Evolutionary conservation across 1,140 invertebrate species (phyloP).

Genomic region (Leptoteleia sp.): DNA sequence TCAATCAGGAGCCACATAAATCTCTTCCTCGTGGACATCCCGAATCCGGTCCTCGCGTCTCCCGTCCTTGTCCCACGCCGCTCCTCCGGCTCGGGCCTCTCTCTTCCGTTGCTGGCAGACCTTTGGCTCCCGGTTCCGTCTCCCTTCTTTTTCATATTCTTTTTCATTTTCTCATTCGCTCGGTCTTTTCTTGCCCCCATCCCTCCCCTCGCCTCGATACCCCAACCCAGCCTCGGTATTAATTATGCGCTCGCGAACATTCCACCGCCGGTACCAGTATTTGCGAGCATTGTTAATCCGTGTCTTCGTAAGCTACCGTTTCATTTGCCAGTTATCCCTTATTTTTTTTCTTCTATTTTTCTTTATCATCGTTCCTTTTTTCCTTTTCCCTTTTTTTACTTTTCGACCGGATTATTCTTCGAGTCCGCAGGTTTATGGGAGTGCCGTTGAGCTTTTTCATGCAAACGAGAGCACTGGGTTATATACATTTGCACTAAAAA

Average conservation of each 20-base stretch:
- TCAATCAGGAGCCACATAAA: conserved; percentile 82
- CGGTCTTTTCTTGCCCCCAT: conserved; percentile 41
- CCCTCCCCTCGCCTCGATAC: conserved; percentile 47
- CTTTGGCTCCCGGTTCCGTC: conserved; percentile 69
- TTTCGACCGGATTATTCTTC: conserved; percentile 53
- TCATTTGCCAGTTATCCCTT: conserved; percentile 61
- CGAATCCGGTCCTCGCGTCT: conserved; percentile 69
- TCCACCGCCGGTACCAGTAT: conserved; percentile 79
- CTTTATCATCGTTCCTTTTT: too few species aligned
- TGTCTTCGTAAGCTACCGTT: conserved; percentile 78
- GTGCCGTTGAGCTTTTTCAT: conserved; percentile 35
- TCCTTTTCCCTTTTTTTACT: too few species aligned
- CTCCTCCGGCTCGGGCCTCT: conserved; percentile 54
- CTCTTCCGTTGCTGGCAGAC: conserved; percentile 64
- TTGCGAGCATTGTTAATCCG: conserved; percentile 80
- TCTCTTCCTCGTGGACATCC: conserved; percentile 80
- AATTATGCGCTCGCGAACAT: conserved; percentile 81
- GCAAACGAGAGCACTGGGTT: conserved; percentile 20
- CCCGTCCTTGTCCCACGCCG: conserved; percentile 12
- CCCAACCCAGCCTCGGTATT: conserved; percentile 72
- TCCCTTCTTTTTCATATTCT: conserved; percentile 64
- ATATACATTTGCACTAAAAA: not conserved
- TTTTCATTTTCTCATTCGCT: conserved; percentile 66
- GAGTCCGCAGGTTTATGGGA: conserved; percentile 19
- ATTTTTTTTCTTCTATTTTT: too few species aligned